Evolutionary conservation across 2,797 vertebrate species (phyloP).

Genomic region (Aeoliscus strigatus): DNA sequence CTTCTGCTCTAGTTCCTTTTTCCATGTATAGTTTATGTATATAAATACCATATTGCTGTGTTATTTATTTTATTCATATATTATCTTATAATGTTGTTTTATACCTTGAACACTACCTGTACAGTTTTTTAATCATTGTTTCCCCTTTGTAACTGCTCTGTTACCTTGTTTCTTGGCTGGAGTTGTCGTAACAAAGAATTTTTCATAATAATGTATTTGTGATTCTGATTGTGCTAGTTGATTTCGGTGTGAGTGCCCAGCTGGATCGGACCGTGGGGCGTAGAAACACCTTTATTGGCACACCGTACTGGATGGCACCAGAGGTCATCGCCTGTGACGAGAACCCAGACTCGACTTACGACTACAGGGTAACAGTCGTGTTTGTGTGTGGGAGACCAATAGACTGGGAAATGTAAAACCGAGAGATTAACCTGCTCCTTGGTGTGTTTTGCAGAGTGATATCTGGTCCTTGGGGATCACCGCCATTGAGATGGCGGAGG

Average conservation of each 20-base stretch:
- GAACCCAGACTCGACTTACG: constrained; percentile 92
- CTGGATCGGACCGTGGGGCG: constrained; percentile 89
- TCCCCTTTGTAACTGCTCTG: too few relatives aligned
- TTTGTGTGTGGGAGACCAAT: neutral
- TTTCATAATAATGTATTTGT: too few relatives aligned
- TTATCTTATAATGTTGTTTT: too few relatives aligned
- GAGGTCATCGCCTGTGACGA: constrained; percentile 95
- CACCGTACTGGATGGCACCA: constrained; percentile 94
- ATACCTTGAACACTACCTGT: too few relatives aligned
- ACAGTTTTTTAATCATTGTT: too few relatives aligned
- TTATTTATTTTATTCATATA: too few relatives aligned
- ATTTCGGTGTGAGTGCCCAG: constrained; percentile 93
- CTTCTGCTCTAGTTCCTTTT: constrained; percentile 8
- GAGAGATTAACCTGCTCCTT: constrained; percentile 2
- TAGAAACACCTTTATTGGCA: constrained; percentile 93
- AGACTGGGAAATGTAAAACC: neutral
- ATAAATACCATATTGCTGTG: too few relatives aligned
- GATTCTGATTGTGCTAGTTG: too few relatives aligned
- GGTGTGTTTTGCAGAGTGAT: constrained; percentile 80
- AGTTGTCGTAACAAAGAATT: too few relatives aligned
- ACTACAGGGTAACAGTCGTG: constrained; percentile 80
- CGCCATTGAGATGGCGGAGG: constrained; percentile 94
- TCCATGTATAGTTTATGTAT: too few relatives aligned
- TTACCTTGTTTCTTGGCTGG: too few relatives aligned
- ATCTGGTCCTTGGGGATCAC: constrained; percentile 96